These are phyloP conservation scores for Macaca fascicularis DNA, from an alignment of 2,113 vertebrate species.

Conservation along the genomic window T2T-MFA8v1.1 NC_088392.1:48930001-48930500, in stretches of 20 bases:
- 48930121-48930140: neutral
- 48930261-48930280: neutral
- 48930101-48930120: neutral
- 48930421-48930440: neutral
- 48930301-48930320: neutral
- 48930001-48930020: neutral
- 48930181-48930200: neutral
- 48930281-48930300: neutral
- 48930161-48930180: neutral
- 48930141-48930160: neutral
- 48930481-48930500: neutral
- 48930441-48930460: neutral
- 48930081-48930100: neutral
- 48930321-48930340: neutral
- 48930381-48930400: neutral
- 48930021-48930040: neutral
- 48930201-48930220: neutral
- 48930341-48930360: neutral
- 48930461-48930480: neutral
- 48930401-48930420: neutral
- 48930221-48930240: neutral
- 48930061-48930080: neutral
- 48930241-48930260: slow-evolving; percentile 20
- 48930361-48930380: neutral
- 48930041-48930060: neutral